A percentile compares a stretch with the other conserved stretches of the same genome.
These are phyloP conservation scores for Loris lydekkerianus DNA, from an alignment of 2,797 vertebrate species.

Conservation along the genomic window DNA sequence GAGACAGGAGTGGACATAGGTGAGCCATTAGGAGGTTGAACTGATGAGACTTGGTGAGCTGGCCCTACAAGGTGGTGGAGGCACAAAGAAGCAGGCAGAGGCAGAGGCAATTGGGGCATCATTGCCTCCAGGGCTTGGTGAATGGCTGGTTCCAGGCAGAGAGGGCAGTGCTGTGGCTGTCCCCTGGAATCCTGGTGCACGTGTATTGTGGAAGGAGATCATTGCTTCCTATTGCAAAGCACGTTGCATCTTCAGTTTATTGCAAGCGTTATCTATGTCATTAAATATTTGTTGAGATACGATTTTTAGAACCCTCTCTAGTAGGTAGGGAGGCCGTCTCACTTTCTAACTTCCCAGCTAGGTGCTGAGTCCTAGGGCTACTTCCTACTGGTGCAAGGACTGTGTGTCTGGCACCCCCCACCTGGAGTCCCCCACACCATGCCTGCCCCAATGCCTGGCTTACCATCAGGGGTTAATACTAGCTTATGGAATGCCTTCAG, in stretches of 20 bases:
- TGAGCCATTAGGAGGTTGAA: accelerated
- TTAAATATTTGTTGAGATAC: not conserved
- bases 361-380: no score
- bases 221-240: not conserved
- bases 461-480: not conserved
- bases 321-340: not conserved
- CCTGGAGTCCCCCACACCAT: accelerated
- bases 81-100: not conserved
- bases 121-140: not conserved
- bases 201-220: not conserved
- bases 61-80: not conserved
- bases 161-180: not conserved
- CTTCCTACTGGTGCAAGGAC: not conserved
- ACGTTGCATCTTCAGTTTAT: not conserved
- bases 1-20: not conserved
- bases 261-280: not conserved
- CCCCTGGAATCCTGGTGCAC: not conserved
- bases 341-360: not conserved
- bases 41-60: not conserved
- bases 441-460: not conserved
- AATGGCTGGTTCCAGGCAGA: not conserved
- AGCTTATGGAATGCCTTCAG: not conserved
- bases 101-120: not conserved
- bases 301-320: not conserved
- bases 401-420: accelerated